Percentiles rank a stretch among this genome's conserved stretches.
phyloP scores from a whole-genome alignment of 2,888 invertebrate species.

The Orgyia antiqua region DNA sequence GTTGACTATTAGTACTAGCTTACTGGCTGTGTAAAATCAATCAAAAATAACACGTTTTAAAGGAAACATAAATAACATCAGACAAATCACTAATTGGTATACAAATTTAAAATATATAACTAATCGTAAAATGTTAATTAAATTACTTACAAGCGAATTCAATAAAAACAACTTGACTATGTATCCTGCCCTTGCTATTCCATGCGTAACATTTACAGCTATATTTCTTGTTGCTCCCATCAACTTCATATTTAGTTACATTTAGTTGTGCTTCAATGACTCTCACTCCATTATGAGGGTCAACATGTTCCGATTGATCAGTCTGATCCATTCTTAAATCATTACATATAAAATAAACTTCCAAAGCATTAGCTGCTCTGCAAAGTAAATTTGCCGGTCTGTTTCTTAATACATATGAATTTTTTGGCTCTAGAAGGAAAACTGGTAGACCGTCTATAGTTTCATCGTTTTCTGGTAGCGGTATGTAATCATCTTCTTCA shows the following conservation, averaged over 20 bases:
- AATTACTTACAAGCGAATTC: conserved; percentile 90
- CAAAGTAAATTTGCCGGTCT: conserved; percentile 93
- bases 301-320: conserved; percentile 84
- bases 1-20: too few species aligned
- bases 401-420: conserved; percentile 92
- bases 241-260: conserved; percentile 87
- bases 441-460: conserved; percentile 87
- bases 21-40: too few species aligned
- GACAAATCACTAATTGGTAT: too few species aligned
- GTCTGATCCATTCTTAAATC: conserved; percentile 76
- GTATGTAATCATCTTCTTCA: conserved; percentile 73
- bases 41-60: too few species aligned
- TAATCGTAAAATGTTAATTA: too few species aligned
- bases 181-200: conserved; percentile 86
- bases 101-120: too few species aligned
- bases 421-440: conserved; percentile 91
- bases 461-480: conserved; percentile 74
- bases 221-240: conserved; percentile 89
- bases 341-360: conserved; percentile 89
- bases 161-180: conserved; percentile 86
- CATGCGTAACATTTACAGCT: conserved; percentile 93
- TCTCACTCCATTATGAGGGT: conserved; percentile 87
- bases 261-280: conserved; percentile 87
- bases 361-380: conserved; percentile 92
- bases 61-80: not conserved